Evolutionary conservation across 1,140 invertebrate genomes (phyloP), one percentile per base, ranked within the genome.

Genomic region (Drosophila pandora): DNA sequence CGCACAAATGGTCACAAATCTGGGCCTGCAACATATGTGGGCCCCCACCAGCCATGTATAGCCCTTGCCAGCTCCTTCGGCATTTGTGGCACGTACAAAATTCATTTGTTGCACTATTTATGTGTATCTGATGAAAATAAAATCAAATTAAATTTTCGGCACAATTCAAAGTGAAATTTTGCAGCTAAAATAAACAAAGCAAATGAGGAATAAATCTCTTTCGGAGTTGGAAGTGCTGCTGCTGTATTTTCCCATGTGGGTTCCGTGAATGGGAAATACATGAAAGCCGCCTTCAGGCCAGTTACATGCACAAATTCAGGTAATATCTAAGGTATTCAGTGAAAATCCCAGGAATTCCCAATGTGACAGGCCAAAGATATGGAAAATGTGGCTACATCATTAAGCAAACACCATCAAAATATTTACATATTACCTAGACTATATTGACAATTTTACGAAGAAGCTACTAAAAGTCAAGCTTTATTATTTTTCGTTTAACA

Each of bases 71-170:
- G 34, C 9, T 55, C 30, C 62, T 73, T 72, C 81, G 72, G 76
- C 83, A 82, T 88, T 88, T 88, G 83, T 52, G 83, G 83, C 83
- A 88, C 83, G 83, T 88, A 88, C 71, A 70, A 72, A 88, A 88
- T 88, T 88, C 79, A 88, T 88, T 88, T 88, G 71, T 83, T 83
- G 84, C 83, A 88, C 83, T 83, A 87, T 87, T 82, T 70, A 82
- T 82, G 56, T 61, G 78, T 76, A 45, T 70, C 74, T 83, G 75
- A 87, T 87, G 83, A 82, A 88, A 87, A 88, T 83, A 75, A 87
- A 88, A 87, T 88, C 82, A 88, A 88, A 87, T 87, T 87, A 88
- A 87, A 82, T 88, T 88, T 88, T 88, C 83, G 70, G 62, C 74
- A 76, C 83, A 79, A 83, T 88, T 87, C 82, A 87, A 87, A 88